Evolutionary conservation across 37 sponge, comb jelly and placozoan genomes (phyloP), one percentile per base, ranked within the genome.

Genomic region (Oopsacas minuta): DNA sequence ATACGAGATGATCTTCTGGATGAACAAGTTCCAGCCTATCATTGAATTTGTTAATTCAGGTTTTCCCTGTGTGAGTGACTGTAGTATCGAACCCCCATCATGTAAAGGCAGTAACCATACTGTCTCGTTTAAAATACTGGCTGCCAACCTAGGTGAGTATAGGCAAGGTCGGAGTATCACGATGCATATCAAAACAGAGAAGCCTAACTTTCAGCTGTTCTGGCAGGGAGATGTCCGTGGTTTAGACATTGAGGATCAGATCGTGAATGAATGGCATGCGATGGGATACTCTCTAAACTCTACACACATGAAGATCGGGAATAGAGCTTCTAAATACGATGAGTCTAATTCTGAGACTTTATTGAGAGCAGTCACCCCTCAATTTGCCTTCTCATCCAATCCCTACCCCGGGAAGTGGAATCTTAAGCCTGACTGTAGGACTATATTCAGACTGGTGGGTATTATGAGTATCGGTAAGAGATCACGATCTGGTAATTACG

Each of bases 61-160:
- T 3, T 61, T 25, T 61, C 75, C 75, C 20, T 39, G 37, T 39
- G 37, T 1, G 39, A 86, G 81, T 75, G 82, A 37, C 81, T 81
- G 81, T 38, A 28, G 7, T 23, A 0, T 36, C 37, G 36, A 86
- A 38, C 61, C 82, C 52, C 82, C 82, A 37, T 82, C 20, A 12
- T 61, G 75, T 34, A 3, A 25, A 12, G 75, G 87, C 22, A 39
- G 39, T 37, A 39, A 86, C 36, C 75, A 37, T 36, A 38, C 82
- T 52, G 52, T 82, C 20, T 20, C 37, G 23, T 85, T 85, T 36
- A 52, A 36, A 23, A 49, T 82, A 28, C 83, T 88, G 35, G 83
- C 61, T 30, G 83, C 82, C 22, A 85, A 88, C 17, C 20, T 51
- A 0, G 85, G 85, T 39, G 75, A 61, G 75, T 10, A 25, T 61